Conservation (phyloP, 1,140 invertebrate genomes). For the Caenorhabditis remanei region DNA sequence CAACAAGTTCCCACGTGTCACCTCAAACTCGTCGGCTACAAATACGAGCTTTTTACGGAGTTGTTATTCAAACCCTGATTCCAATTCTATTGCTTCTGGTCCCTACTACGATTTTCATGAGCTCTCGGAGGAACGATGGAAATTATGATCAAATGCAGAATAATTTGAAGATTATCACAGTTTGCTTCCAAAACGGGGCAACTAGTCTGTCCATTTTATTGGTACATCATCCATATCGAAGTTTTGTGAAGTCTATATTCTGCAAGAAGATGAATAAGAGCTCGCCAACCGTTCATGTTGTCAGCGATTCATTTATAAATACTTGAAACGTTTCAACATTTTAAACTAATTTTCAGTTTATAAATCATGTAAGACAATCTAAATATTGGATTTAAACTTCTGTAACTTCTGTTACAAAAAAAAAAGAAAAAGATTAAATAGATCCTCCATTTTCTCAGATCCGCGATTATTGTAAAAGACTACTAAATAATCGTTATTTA, state of each 20-base stretch:
- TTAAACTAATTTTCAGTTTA: no score
- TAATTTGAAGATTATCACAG: not conserved
- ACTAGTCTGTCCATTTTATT: not conserved
- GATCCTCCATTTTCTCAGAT: no score
- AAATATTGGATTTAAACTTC: no score
- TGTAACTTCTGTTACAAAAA: no score
- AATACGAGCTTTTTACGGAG: not conserved
- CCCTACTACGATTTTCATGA: not conserved
- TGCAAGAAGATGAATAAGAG: no score
- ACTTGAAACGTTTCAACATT: no score
- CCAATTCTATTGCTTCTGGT: not conserved
- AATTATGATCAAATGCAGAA: not conserved
- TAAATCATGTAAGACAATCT: no score
- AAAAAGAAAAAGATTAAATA: no score
- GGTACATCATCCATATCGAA: not conserved
- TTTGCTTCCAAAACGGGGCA: not conserved
- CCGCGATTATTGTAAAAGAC: no score
- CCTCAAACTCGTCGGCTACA: not conserved
- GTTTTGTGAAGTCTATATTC: not conserved
- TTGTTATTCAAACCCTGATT: not conserved
- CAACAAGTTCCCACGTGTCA: not conserved
- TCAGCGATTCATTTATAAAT: no score
- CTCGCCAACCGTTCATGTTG: no score
- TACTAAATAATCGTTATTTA: no score
- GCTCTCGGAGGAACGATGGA: not conserved